Evolutionary conservation across 2,113 vertebrate genomes (phyloP).

Genomic region (Neofelis nebulosa): DNA sequence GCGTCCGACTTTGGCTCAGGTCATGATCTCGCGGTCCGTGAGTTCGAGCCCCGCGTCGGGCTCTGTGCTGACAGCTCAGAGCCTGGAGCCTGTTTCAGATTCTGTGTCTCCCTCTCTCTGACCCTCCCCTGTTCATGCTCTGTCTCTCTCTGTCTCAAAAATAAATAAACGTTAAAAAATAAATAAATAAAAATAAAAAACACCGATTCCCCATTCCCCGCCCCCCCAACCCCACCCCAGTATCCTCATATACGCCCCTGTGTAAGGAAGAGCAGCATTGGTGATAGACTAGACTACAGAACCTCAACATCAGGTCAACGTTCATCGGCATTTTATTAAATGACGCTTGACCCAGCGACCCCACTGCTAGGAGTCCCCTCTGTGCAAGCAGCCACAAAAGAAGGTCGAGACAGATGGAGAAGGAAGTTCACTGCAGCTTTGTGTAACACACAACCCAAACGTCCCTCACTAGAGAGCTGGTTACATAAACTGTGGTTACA

Average conservation of each 20-base stretch:
- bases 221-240: background rate
- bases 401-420: background rate
- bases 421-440: rapidly evolving
- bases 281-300: background rate
- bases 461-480: background rate
- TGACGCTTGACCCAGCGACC: background rate
- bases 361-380: background rate
- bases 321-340: background rate
- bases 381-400: background rate
- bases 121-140: too few relatives aligned
- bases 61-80: too few relatives aligned
- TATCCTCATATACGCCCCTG: background rate
- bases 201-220: background rate
- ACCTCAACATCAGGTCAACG: background rate
- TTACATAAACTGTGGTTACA: background rate
- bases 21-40: too few relatives aligned
- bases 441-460: background rate
- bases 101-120: too few relatives aligned
- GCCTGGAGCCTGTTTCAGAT: too few relatives aligned
- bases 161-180: too few relatives aligned
- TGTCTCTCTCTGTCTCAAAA: too few relatives aligned
- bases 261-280: background rate
- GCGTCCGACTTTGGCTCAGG: too few relatives aligned
- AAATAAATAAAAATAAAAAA: background rate
- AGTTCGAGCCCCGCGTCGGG: too few relatives aligned